Percentiles rank a stretch among this genome's conserved stretches.
phyloP scores from a whole-genome alignment of 2,797 vertebrate genomes.

The Sarcoramphus papa region DNA sequence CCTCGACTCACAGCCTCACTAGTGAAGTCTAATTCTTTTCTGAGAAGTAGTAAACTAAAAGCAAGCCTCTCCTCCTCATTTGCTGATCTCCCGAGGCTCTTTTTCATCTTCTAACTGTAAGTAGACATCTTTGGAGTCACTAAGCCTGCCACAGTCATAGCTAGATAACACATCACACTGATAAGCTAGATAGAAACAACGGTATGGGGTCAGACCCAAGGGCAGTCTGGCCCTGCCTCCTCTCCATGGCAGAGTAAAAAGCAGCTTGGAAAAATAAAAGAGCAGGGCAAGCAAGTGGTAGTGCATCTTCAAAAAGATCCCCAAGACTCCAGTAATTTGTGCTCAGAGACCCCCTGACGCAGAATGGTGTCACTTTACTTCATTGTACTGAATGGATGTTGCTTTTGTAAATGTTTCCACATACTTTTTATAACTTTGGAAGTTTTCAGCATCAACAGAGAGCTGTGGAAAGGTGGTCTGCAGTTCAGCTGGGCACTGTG shows the following conservation, averaged over 20 bases:
- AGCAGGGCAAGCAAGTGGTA: neutral
- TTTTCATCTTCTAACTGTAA: neutral
- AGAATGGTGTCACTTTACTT: neutral
- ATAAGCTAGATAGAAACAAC: neutral
- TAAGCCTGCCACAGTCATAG: neutral
- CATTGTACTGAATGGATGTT: rapidly evolving
- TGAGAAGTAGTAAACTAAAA: neutral
- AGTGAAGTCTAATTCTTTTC: neutral
- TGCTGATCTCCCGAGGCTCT: neutral
- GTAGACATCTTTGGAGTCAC: neutral
- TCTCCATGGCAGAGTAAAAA: neutral
- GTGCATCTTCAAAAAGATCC: neutral
- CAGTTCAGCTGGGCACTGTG: neutral
- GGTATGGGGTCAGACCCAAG: neutral
- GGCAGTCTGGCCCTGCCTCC: neutral
- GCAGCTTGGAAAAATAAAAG: neutral
- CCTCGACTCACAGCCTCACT: neutral
- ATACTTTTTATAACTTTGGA: neutral
- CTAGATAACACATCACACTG: neutral
- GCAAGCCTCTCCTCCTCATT: neutral
- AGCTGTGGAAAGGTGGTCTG: neutral
- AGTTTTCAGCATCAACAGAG: neutral
- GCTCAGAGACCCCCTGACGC: neutral
- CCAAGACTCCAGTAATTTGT: neutral
- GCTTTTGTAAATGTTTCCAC: neutral